Evolutionary conservation across 2,888 invertebrate genomes (phyloP).

Genomic region (Nomada flava): DNA sequence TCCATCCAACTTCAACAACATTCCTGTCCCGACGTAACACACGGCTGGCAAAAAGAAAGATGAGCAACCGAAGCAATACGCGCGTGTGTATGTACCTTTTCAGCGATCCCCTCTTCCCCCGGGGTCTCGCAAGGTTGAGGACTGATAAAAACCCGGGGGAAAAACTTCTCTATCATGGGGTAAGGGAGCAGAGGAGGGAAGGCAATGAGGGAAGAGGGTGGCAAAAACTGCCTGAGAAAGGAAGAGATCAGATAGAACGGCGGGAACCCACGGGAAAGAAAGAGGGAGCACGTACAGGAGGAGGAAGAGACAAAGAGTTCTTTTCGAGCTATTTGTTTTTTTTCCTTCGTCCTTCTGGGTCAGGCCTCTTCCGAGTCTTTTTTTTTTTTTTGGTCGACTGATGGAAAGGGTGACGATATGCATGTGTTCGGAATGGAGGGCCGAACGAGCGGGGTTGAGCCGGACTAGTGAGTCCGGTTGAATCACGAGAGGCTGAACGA

Average conservation of each 20-base stretch:
- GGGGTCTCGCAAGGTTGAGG: slow-evolving; percentile 36
- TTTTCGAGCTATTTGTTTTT: slow-evolving; percentile 50
- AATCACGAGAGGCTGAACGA: background rate
- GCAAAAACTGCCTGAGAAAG: slow-evolving; percentile 66
- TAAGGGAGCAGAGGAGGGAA: background rate
- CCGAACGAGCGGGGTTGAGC: slow-evolving; percentile 27
- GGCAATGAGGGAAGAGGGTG: slow-evolving; percentile 19
- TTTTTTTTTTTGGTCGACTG: slow-evolving; percentile 34
- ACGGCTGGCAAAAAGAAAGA: slow-evolving; percentile 9
- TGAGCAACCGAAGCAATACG: slow-evolving; percentile 4
- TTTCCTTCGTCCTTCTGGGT: slow-evolving; percentile 42
- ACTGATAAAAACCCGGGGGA: slow-evolving; percentile 49
- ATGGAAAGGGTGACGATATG: slow-evolving; percentile 68
- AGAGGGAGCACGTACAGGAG: slow-evolving; percentile 10
- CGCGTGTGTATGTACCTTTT: slow-evolving; percentile 5
- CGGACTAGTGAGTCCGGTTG: slow-evolving; percentile 34
- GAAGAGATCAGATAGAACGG: slow-evolving; percentile 51
- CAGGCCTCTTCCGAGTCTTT: slow-evolving; percentile 49
- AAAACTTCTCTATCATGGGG: slow-evolving; percentile 54
- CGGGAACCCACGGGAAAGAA: slow-evolving; percentile 27
- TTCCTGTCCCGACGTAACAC: slow-evolving; percentile 21
- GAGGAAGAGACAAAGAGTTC: slow-evolving; percentile 57
- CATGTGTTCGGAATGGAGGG: slow-evolving; percentile 55
- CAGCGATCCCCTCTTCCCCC: slow-evolving; percentile 25
- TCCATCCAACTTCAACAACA: slow-evolving; percentile 15